phyloP scores from a whole-genome alignment of 2,888 invertebrate species.

The Geophilus truncorum region DNA sequence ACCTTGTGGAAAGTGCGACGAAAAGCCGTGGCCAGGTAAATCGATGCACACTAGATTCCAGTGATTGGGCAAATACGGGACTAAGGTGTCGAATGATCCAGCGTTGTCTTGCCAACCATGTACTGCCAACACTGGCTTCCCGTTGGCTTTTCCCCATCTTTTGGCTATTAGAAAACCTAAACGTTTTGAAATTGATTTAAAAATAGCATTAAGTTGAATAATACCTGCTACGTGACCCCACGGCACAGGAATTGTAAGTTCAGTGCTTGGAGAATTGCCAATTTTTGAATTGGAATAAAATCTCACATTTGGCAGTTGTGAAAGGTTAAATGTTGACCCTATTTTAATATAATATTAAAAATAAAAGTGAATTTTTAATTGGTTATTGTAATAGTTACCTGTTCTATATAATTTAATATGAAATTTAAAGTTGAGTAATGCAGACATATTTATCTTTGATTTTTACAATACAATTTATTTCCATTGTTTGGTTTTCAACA shows the following conservation, averaged over 20 bases:
- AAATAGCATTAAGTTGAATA: too few species aligned
- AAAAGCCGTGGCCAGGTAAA: slow-evolving; percentile 10
- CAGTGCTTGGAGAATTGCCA: neutral
- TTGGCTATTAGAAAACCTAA: too few species aligned
- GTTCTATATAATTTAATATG: too few species aligned
- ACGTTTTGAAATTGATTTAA: too few species aligned
- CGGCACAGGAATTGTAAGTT: slow-evolving; percentile 34
- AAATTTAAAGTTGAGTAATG: too few species aligned
- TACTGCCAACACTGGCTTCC: neutral
- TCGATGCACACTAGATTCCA: neutral
- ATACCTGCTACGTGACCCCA: slow-evolving; percentile 35
- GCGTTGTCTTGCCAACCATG: slow-evolving; percentile 31
- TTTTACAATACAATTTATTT: too few species aligned
- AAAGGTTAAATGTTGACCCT: neutral
- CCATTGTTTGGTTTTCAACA: too few species aligned
- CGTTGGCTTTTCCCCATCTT: neutral
- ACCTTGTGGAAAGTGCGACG: slow-evolving; percentile 12
- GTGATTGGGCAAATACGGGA: neutral
- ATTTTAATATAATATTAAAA: neutral
- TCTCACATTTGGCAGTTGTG: neutral
- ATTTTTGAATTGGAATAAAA: neutral
- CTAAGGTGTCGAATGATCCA: neutral
- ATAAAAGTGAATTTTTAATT: too few species aligned
- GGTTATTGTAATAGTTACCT: too few species aligned
- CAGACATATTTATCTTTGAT: too few species aligned